phyloP scores from a whole-genome alignment of 2,797 vertebrate genomes.

The Scolopax bukidnonensis region DNA sequence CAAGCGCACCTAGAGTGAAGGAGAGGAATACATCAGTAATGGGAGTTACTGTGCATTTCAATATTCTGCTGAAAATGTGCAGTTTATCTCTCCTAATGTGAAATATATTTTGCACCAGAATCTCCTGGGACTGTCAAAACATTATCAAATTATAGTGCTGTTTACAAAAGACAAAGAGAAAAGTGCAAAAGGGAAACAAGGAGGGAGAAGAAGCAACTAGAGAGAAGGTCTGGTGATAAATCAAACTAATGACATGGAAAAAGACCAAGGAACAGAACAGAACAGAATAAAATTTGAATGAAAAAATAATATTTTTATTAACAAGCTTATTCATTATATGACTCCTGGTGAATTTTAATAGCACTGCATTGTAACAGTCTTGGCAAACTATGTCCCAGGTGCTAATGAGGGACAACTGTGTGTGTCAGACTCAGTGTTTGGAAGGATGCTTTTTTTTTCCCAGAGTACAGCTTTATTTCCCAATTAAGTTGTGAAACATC shows the following conservation, averaged over 20 bases:
- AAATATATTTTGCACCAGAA: background rate
- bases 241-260: background rate
- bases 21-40: background rate
- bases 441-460: background rate
- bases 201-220: background rate
- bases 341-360: background rate
- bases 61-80: background rate
- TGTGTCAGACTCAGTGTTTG: background rate
- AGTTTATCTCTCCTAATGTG: background rate
- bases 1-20: slow-evolving; percentile 85
- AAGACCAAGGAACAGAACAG: background rate
- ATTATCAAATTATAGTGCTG: background rate
- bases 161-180: background rate
- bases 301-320: background rate
- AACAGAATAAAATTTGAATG: background rate
- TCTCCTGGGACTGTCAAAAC: background rate
- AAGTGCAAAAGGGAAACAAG: background rate
- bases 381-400: background rate
- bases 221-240: background rate
- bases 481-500: background rate
- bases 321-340: background rate
- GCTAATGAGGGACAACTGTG: background rate
- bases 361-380: background rate
- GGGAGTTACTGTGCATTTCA: background rate
- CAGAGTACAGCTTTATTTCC: background rate